Percentiles rank a stretch among this genome's conserved stretches.
Conservation (phyloP, 2,113 vertebrate genomes). For the Nansenia antarctica region DNA sequence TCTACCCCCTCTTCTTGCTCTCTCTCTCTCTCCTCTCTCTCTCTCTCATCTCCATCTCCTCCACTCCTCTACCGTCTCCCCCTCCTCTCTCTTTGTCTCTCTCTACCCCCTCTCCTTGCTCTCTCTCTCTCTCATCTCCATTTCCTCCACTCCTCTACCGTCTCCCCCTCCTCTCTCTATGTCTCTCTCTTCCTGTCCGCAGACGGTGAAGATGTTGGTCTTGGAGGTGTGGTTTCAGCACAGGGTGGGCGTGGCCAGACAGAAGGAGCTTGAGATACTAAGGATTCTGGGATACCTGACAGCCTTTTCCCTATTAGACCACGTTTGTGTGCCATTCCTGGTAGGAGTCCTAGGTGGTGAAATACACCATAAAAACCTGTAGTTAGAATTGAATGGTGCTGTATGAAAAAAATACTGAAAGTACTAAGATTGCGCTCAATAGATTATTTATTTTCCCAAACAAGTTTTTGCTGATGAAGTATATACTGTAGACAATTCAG, state of each 20-base stretch:
- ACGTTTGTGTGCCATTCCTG: conserved; percentile 69
- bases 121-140: background rate
- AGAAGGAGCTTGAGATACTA: conserved; percentile 63
- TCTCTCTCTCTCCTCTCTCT: too few relatives aligned
- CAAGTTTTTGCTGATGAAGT: too few relatives aligned
- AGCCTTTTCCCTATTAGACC: conserved; percentile 67
- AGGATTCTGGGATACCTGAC: conserved; percentile 65
- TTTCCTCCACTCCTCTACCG: background rate
- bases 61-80: background rate
- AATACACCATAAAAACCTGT: too few relatives aligned
- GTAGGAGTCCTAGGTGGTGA: too few relatives aligned
- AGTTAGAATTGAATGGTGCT: too few relatives aligned
- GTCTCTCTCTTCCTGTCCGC: too few relatives aligned
- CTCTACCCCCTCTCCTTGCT: background rate
- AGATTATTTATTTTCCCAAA: too few relatives aligned
- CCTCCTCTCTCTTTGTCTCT: conserved; percentile 10
- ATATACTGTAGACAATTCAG: too few relatives aligned
- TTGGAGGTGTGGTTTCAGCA: conserved; percentile 69
- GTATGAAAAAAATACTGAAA: too few relatives aligned
- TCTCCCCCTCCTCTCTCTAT: background rate
- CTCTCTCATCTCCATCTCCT: background rate
- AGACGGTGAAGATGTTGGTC: conserved; percentile 71
- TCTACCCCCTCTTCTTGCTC: too few relatives aligned
- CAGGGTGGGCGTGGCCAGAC: conserved; percentile 64
- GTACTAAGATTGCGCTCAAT: too few relatives aligned